phyloP scores from a whole-genome alignment of 1,140 invertebrate species.

The Heliconius hermathena region DNA sequence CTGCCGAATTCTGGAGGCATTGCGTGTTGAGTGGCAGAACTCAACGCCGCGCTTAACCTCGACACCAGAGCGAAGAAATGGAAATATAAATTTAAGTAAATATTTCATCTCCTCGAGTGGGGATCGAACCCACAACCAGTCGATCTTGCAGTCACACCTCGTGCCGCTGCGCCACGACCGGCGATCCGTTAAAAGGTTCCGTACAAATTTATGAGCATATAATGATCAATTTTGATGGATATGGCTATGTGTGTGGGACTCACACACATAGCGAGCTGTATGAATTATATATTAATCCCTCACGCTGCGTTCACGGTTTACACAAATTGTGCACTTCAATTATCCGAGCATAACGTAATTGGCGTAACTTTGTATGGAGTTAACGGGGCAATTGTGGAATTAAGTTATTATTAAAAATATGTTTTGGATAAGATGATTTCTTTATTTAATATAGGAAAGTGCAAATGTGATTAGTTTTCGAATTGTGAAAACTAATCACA shows the following conservation, averaged over 20 bases:
- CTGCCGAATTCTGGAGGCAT: too few species aligned
- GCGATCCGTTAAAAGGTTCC: not conserved
- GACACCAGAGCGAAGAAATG: too few species aligned
- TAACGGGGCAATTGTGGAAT: not conserved
- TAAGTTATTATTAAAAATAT: not conserved
- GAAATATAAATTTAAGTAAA: too few species aligned
- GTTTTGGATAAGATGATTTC: not conserved
- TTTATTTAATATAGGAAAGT: not conserved
- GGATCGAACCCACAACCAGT: too few species aligned
- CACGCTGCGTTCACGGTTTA: not conserved
- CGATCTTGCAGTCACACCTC: too few species aligned
- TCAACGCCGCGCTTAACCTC: too few species aligned
- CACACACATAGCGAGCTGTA: not conserved
- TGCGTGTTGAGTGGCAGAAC: too few species aligned
- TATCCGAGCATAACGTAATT: not conserved
- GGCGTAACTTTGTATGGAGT: not conserved
- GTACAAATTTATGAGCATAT: not conserved
- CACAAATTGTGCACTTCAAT: conserved; percentile 10
- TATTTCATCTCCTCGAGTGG: too few species aligned
- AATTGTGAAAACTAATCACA: not conserved
- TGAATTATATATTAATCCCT: not conserved
- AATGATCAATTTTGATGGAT: too few species aligned
- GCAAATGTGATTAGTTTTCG: not conserved
- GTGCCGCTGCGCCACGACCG: too few species aligned
- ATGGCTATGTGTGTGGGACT: too few species aligned